A percentile compares a stretch with the other conserved stretches of the same genome.
These are phyloP conservation scores for Spermophilus dauricus DNA, from an alignment of 2,113 vertebrate genomes.

Conservation along the genomic window DNA sequence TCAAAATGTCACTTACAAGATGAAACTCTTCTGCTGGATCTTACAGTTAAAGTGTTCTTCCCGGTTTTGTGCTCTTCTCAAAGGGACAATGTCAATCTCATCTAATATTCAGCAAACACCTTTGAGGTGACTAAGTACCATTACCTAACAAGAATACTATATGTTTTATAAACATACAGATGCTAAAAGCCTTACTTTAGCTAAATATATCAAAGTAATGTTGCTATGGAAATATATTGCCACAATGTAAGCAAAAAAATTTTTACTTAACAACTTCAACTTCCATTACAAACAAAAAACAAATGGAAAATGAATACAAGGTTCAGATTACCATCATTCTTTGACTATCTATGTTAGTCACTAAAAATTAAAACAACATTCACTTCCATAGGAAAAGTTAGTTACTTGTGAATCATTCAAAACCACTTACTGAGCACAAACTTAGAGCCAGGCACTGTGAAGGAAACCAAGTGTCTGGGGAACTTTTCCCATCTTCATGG, in stretches of 20 bases:
- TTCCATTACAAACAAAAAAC: neutral
- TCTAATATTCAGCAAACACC: neutral
- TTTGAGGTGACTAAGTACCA: neutral
- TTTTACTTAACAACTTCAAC: conserved; percentile 1
- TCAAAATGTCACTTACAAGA: conserved; percentile 24
- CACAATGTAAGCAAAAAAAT: neutral
- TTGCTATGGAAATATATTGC: conserved; percentile 62
- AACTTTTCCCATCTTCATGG: neutral
- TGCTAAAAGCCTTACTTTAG: conserved; percentile 5
- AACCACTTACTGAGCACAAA: neutral
- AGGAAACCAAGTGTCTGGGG: neutral
- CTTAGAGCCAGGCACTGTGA: neutral
- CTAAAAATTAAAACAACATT: neutral
- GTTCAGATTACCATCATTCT: neutral
- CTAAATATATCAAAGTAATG: conserved; percentile 17
- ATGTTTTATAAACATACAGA: neutral
- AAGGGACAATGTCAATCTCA: conserved; percentile 8
- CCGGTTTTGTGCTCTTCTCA: conserved; percentile 8
- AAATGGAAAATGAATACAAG: conserved; percentile 10
- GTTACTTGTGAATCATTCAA: neutral
- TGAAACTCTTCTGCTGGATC: conserved; percentile 13
- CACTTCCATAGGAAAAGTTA: neutral
- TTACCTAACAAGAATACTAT: neutral
- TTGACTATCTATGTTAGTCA: neutral
- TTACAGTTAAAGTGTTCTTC: conserved; percentile 30